phyloP scores from a whole-genome alignment of 2,888 invertebrate genomes.

The Dyspetes luteomarginatus region DNA sequence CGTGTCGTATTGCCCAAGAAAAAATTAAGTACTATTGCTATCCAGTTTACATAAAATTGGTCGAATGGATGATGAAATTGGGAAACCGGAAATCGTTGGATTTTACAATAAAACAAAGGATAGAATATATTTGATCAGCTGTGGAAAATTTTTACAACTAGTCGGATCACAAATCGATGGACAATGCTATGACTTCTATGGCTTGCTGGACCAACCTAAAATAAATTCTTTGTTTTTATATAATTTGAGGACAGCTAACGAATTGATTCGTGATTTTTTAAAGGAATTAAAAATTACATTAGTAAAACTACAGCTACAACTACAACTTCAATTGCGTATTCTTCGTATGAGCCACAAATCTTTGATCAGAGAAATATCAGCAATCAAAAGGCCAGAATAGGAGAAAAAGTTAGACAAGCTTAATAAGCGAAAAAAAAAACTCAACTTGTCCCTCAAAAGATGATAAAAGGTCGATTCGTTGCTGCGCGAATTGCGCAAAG shows the following conservation, averaged over 20 bases:
- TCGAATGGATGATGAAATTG: constrained; percentile 14
- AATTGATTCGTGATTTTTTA: constrained; percentile 4
- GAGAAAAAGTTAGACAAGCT: constrained; percentile 21
- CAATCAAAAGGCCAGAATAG: not conserved
- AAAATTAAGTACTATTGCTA: constrained; percentile 55
- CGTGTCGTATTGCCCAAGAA: constrained; percentile 70
- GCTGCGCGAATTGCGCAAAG: constrained; percentile 16
- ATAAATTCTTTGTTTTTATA: constrained; percentile 27
- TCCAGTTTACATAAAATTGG: constrained; percentile 49
- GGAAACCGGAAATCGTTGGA: constrained; percentile 23
- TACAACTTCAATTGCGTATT: no score
- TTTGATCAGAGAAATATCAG: constrained; percentile 7
- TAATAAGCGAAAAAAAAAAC: constrained; percentile 22
- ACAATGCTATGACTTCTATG: constrained; percentile 16
- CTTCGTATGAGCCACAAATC: no score
- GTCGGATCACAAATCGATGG: constrained; percentile 17
- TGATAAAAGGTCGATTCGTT: not conserved
- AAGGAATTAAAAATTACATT: not conserved
- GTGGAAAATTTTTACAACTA: constrained; percentile 23
- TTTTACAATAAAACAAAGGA: constrained; percentile 26
- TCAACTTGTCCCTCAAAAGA: constrained; percentile 12
- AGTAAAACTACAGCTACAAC: no score
- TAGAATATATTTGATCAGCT: constrained; percentile 24
- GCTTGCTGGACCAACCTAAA: constrained; percentile 35
- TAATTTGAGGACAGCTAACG: constrained; percentile 14